phyloP scores from a whole-genome alignment of 2,797 vertebrate genomes.

The Dicrostonyx torquatus region DNA sequence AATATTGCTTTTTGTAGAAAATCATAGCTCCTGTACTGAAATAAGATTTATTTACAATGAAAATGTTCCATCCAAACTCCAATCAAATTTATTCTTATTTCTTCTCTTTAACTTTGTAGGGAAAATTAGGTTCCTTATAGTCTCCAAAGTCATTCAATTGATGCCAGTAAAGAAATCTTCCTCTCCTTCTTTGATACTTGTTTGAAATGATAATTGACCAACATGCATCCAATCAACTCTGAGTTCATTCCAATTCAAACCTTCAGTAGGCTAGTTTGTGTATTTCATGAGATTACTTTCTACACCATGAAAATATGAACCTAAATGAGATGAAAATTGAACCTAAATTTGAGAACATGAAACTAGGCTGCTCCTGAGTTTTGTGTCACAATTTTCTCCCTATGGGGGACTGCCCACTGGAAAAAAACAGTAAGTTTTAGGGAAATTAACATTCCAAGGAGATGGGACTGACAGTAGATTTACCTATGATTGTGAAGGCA shows the following conservation, averaged over 20 bases:
- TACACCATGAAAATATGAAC: conserved; percentile 58
- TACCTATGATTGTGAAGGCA: conserved; percentile 17
- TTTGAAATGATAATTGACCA: conserved; percentile 66
- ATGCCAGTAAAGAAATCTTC: conserved; percentile 9
- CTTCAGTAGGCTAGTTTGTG: conserved; percentile 14
- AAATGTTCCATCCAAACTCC: neutral
- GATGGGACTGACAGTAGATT: neutral
- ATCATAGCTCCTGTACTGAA: neutral
- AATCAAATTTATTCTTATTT: conserved; percentile 47
- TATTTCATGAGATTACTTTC: conserved; percentile 62
- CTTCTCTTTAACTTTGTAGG: conserved; percentile 37
- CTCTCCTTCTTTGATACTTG: conserved; percentile 38
- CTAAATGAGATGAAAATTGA: conserved; percentile 52
- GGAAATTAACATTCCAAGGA: conserved; percentile 46
- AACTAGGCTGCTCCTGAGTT: conserved; percentile 29
- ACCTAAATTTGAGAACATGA: conserved; percentile 48
- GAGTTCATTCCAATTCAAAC: conserved; percentile 41
- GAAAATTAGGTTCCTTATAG: conserved; percentile 49
- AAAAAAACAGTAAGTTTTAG: conserved; percentile 31
- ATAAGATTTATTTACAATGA: conserved; percentile 35
- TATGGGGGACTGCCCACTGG: neutral
- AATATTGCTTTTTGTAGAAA: conserved; percentile 26
- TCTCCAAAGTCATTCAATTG: conserved; percentile 20
- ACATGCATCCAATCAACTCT: conserved; percentile 35
- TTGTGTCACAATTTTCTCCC: conserved; percentile 19